phyloP scores from a whole-genome alignment of 2,888 invertebrate species.

The Desoria tigrina region DNA sequence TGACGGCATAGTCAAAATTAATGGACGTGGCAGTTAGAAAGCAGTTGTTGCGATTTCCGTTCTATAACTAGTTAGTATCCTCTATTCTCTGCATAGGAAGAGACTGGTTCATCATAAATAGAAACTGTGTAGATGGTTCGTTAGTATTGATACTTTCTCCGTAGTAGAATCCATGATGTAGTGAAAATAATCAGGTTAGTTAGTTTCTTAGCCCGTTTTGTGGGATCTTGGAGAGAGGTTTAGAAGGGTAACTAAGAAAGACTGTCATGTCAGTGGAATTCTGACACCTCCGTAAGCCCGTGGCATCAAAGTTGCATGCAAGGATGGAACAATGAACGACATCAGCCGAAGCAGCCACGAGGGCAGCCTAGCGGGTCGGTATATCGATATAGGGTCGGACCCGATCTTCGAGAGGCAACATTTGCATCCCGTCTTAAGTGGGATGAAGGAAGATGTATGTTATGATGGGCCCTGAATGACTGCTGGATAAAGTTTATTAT shows the following conservation, averaged over 20 bases:
- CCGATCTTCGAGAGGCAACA: neutral
- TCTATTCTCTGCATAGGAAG: too few relatives aligned
- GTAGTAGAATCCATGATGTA: neutral
- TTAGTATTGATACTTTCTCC: too few relatives aligned
- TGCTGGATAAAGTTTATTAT: slow-evolving; percentile 10
- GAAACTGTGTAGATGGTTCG: too few relatives aligned
- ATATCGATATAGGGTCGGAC: too few relatives aligned
- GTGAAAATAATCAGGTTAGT: neutral
- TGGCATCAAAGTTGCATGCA: neutral
- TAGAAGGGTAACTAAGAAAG: neutral
- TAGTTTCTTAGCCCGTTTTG: neutral
- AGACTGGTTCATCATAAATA: too few relatives aligned
- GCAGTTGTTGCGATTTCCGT: too few relatives aligned
- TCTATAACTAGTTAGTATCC: too few relatives aligned
- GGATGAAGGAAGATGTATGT: slow-evolving; percentile 13
- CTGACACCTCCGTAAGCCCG: slow-evolving; percentile 8
- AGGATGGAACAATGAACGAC: neutral
- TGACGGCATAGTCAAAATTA: too few relatives aligned
- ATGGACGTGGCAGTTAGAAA: too few relatives aligned
- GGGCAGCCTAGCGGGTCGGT: too few relatives aligned
- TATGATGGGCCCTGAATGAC: slow-evolving; percentile 9
- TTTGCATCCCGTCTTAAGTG: slow-evolving; percentile 11
- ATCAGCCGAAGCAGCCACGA: too few relatives aligned
- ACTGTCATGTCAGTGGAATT: slow-evolving; percentile 14
- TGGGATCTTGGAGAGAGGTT: neutral